phyloP scores from a whole-genome alignment of 1,140 invertebrate species.

The Zophobas morio region DNA sequence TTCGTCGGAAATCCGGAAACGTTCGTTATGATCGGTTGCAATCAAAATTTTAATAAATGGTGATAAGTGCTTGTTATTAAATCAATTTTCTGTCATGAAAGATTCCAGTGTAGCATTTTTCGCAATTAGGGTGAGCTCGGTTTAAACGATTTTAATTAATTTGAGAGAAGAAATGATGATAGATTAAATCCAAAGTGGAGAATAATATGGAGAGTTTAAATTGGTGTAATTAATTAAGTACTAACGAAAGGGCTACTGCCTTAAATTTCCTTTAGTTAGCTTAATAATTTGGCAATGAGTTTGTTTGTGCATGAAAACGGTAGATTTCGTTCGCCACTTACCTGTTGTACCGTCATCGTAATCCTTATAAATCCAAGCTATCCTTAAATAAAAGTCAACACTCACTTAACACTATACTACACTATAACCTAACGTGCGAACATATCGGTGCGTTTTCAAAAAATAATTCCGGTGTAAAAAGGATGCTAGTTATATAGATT shows the following conservation, averaged over 20 bases:
- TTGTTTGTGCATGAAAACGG: conserved; percentile 9
- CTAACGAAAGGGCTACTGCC: conserved; percentile 52
- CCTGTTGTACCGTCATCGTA: conserved; percentile 60
- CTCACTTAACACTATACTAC: conserved; percentile 54
- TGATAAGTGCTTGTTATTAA: not conserved
- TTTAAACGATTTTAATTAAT: conserved; percentile 21
- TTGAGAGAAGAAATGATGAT: conserved; percentile 17
- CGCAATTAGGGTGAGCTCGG: not conserved
- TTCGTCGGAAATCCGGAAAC: too few species aligned
- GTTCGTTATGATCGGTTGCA: too few species aligned
- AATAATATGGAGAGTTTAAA: conserved; percentile 32
- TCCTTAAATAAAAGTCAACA: conserved; percentile 56
- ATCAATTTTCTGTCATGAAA: conserved; percentile 1
- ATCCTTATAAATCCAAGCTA: conserved; percentile 48
- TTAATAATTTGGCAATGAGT: conserved; percentile 34
- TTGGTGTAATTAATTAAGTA: conserved; percentile 39
- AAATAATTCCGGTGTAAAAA: conserved; percentile 55
- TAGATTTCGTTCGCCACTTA: conserved; percentile 48
- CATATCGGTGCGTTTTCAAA: conserved; percentile 56
- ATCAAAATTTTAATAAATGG: not conserved
- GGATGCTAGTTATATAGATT: conserved; percentile 62
- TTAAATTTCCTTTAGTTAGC: conserved; percentile 44
- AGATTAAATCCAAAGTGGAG: conserved; percentile 17
- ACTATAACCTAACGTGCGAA: conserved; percentile 54
- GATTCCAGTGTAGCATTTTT: not conserved